Conservation (phyloP, 2,797 vertebrate genomes). For the Anguilla anguilla region DNA sequence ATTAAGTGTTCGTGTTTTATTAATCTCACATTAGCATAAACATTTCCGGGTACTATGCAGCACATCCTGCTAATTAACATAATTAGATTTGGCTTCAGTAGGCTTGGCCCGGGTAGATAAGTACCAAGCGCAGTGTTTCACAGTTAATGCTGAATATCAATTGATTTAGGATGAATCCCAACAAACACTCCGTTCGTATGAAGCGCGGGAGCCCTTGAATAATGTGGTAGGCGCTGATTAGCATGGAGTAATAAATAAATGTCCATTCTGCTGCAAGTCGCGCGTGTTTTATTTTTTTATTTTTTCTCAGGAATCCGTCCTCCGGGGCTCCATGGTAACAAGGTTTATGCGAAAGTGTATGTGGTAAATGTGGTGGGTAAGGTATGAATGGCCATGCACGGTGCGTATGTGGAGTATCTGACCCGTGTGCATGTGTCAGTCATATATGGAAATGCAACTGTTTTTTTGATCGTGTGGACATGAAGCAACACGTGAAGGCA, state of each 20-base stretch:
- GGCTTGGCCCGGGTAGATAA: not conserved
- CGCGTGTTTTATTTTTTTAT: too few species aligned
- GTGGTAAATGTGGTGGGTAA: not conserved
- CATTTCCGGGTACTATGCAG: not conserved
- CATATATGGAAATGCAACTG: not conserved
- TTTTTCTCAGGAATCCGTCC: not conserved
- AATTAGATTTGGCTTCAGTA: not conserved
- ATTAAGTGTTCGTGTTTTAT: not conserved
- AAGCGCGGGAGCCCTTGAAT: not conserved
- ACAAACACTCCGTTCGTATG: not conserved
- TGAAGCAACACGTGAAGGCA: not conserved
- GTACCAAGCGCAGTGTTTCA: not conserved
- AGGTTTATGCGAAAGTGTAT: not conserved
- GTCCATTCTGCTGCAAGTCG: not conserved
- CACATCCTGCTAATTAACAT: not conserved
- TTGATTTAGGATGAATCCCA: not conserved
- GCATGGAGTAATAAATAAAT: not conserved
- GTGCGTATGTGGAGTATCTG: too few species aligned
- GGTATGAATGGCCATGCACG: too few species aligned
- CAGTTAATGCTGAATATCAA: not conserved
- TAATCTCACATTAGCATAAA: not conserved
- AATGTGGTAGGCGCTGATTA: not conserved
- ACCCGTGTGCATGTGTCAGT: not conserved
- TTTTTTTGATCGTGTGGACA: not conserved
- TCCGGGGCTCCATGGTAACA: not conserved